phyloP scores from a whole-genome alignment of 1,140 invertebrate genomes.

The Cataglyphis hispanica region DNA sequence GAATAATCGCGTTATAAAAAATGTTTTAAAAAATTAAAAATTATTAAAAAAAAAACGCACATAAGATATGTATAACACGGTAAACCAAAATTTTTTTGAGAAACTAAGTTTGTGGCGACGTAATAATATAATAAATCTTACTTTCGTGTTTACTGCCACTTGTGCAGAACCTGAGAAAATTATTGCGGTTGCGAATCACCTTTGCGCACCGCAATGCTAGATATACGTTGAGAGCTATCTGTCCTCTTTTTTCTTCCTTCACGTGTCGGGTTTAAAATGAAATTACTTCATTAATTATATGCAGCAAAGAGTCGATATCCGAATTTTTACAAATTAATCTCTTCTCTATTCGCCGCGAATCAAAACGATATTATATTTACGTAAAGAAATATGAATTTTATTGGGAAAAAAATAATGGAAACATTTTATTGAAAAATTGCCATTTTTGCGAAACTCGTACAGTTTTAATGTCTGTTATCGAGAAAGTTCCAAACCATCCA shows the following conservation, averaged over 20 bases:
- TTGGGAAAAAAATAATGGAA: background rate
- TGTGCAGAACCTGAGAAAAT: constrained; percentile 41
- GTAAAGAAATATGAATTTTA: background rate
- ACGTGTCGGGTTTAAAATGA: background rate
- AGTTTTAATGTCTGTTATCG: background rate
- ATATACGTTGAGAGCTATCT: constrained; percentile 29
- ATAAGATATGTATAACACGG: constrained; percentile 13
- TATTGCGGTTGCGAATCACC: constrained; percentile 46
- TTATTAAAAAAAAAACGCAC: background rate
- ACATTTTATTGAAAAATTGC: background rate
- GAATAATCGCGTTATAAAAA: background rate
- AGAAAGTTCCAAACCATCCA: background rate
- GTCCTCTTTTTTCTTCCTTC: background rate
- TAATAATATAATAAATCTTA: constrained; percentile 45
- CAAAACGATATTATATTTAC: background rate
- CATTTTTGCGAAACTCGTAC: background rate
- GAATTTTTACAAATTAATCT: constrained; percentile 9
- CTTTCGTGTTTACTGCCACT: constrained; percentile 39
- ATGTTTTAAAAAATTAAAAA: too few species aligned
- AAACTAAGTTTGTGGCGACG: constrained; percentile 24
- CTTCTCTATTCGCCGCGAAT: background rate
- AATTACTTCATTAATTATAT: constrained; percentile 39
- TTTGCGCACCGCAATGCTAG: constrained; percentile 28
- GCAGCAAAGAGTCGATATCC: background rate
- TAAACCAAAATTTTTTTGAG: constrained; percentile 47